Base-by-base conservation (phyloP, 2,113 vertebrate genomes). In the Meriones unguiculatus region DNA sequence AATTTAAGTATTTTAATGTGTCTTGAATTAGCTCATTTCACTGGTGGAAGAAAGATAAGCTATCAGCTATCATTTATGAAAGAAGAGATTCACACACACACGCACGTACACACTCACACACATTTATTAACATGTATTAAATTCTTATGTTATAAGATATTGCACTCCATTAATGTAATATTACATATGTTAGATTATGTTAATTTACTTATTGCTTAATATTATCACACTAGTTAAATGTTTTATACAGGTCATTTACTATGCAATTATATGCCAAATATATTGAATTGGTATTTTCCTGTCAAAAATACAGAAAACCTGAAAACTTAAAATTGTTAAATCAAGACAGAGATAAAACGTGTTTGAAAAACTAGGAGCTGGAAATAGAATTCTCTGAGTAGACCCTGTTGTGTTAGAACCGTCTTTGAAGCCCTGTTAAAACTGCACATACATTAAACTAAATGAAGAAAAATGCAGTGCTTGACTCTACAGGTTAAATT, bases 381-480 rank as follows among this genome's bases (percentile, higher is more conserved):
- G 93, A 92, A 82, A 57, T 2, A 38, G 52, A 38, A 1, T 54
- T 75, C 64, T 64, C 50, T 69, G 54, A 95, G 38, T 38, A 77
- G 54, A 64, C 0, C 17, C 46, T 46, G 46, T 41, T 59, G 38
- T 59, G 24, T 94, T 65, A 87, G 35, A 72, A 41, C n/a, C 69
- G 10, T 52, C 62, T 64, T 82, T 52, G 18, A 77, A 95, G 4
- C 18, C 59, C 28, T 75, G n/a, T 41, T 82, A 80, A 10, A 64
- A 72, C 50, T 90, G 75, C 59, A 62, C 7, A 78, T n/a, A 89
- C 12, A 72, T 81, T 76, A 81, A 89, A 82, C 38, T 73, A 92
- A 85, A 65, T 2, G 65, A 94, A 87, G 46, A 90, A 92, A 92
- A 92, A 67, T 38, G 50, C 41, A 92, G 87, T 11, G 15, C 57